phyloP scores from a whole-genome alignment of 2,113 vertebrate species.

The Sinocyclocheilus anshuiensis region DNA sequence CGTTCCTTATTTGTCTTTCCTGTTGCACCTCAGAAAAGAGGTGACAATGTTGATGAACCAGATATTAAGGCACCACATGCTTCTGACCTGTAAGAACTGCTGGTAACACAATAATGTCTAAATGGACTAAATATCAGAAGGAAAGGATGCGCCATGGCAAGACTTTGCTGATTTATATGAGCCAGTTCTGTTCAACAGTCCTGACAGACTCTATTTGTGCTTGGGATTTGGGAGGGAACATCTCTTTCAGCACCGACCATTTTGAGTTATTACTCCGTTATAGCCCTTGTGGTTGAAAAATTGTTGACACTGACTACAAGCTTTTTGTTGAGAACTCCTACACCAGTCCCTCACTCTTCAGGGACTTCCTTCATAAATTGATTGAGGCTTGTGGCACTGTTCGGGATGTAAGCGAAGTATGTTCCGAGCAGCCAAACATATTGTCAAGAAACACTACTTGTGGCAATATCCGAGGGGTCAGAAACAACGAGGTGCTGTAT shows the following conservation, averaged over 20 bases:
- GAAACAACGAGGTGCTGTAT: slow-evolving; percentile 1
- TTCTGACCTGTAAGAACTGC: neutral
- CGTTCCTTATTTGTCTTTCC: neutral
- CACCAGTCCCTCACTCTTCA: neutral
- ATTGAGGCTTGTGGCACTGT: neutral
- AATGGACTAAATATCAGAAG: neutral
- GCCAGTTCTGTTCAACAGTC: neutral
- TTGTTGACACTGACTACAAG: slow-evolving; percentile 7
- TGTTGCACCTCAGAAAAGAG: neutral
- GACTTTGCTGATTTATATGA: neutral
- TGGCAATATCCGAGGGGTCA: neutral
- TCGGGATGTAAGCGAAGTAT: neutral
- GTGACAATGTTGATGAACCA: neutral
- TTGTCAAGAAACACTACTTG: neutral
- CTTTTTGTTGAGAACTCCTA: neutral
- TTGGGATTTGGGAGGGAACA: neutral
- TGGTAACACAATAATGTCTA: neutral
- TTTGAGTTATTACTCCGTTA: neutral
- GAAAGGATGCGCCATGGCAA: neutral
- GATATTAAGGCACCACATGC: neutral
- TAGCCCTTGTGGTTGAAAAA: neutral
- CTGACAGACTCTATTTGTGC: neutral
- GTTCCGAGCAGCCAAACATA: neutral
- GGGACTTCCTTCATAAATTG: slow-evolving; percentile 5
- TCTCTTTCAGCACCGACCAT: neutral